Percentiles rank a stretch among this genome's conserved stretches.
Conservation (phyloP, 2,888 invertebrate genomes). For the Doris montereyensis region DNA sequence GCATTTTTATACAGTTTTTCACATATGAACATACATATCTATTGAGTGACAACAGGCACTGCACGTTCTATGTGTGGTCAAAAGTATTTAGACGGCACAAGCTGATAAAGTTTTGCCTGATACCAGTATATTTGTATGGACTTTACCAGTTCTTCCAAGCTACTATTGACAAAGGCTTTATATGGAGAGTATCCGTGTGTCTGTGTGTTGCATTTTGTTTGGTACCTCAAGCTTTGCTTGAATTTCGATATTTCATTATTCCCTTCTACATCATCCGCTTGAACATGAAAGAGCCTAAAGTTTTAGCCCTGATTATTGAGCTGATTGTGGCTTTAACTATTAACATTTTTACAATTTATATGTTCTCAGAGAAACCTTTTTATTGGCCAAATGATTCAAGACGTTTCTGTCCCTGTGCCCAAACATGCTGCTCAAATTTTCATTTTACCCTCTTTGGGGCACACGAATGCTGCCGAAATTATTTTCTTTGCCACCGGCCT, state of each 20-base stretch:
- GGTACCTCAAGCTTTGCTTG: slow-evolving; percentile 88
- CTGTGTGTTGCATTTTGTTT: slow-evolving; percentile 79
- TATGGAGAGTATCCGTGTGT: slow-evolving; percentile 77
- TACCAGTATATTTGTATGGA: slow-evolving; percentile 78
- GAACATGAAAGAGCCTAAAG: slow-evolving; percentile 76
- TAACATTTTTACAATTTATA: slow-evolving; percentile 81
- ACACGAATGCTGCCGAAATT: too few relatives aligned
- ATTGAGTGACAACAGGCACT: slow-evolving; percentile 96
- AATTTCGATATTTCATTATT: slow-evolving; percentile 94
- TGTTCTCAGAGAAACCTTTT: slow-evolving; percentile 86
- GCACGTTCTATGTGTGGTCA: slow-evolving; percentile 95
- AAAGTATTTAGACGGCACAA: slow-evolving; percentile 83
- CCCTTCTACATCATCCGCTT: slow-evolving; percentile 87
- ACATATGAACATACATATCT: slow-evolving; percentile 93
- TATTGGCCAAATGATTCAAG: slow-evolving; percentile 82
- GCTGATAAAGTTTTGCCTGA: slow-evolving; percentile 79
- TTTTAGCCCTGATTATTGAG: slow-evolving; percentile 77
- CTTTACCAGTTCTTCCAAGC: slow-evolving; percentile 51
- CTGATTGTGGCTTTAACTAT: slow-evolving; percentile 79
- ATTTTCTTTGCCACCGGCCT: too few relatives aligned
- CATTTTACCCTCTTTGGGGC: too few relatives aligned
- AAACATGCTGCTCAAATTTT: too few relatives aligned
- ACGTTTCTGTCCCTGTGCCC: too few relatives aligned
- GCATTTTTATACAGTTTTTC: slow-evolving; percentile 65
- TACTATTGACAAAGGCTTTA: slow-evolving; percentile 59